Base-by-base conservation (phyloP, 2,888 invertebrate genomes). In the Cosmia pyralina region DNA sequence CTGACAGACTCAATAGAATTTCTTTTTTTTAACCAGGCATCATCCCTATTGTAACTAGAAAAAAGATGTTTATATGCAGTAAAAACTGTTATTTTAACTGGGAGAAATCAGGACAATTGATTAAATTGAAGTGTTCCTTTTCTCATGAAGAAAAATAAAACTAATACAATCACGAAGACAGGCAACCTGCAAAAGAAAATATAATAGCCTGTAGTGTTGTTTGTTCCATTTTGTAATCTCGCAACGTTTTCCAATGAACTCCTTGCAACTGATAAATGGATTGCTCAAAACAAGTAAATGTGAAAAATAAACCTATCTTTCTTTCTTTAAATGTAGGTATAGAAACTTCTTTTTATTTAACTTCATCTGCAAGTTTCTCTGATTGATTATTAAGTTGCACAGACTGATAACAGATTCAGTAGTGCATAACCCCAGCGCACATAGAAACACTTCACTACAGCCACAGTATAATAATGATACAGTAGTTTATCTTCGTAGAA, bases 101-200 rank as follows among this genome's bases (percentile, higher is more conserved):
- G 68, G 75, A 81, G 80, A 71, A 79, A 75, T 38, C 63, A 65
- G 79, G 68, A 79, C 55, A 66, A 22, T 81, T 75, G 50, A 81
- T 65, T 80, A 60, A 68, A 65, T 53, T 76, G 70, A 28, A 68
- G 69, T 72, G 44, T 82, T 75, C 65, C 59, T 65, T 79, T 75
- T 79, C 70, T 78, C 81, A 69, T 73, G 77, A 63, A 41, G 81
- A 70, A 60, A 76, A 72, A 68, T 66, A 48, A 59, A 69, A 70
- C 22, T 69, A 82, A 81, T 64, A 83, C 41, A 84, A 83, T 78
- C 76, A 73, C 84, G 90, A 53, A 81, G 89, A 78, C 88, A 84
- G 80, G 86, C 81, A 83, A 90, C 91, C 91, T 91, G 91, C 84
- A 91, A 91, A 91, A 90, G 87, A 90, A 90, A 91, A 90, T 87